Percentiles rank a stretch among this genome's conserved stretches.
phyloP scores from a whole-genome alignment of 64 coral and sea anemone species.

The Exaiptasia diaphana region DNA sequence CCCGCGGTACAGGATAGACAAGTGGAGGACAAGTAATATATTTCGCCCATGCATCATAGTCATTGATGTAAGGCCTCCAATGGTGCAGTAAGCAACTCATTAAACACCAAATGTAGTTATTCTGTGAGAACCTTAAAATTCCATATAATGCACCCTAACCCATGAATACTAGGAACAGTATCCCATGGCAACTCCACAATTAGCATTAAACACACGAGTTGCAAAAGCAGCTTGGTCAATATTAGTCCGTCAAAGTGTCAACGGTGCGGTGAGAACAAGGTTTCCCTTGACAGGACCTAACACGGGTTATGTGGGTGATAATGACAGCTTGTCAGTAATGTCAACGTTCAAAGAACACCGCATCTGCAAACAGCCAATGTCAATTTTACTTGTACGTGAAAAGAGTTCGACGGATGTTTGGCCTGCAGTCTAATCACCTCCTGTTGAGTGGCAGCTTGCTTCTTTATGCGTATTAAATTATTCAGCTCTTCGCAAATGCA shows the following conservation, averaged over 20 bases:
- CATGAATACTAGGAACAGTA: constrained; percentile 21
- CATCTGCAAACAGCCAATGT: constrained; percentile 71
- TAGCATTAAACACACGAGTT: constrained; percentile 50
- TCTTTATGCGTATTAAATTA: constrained; percentile 76
- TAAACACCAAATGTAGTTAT: too few relatives aligned
- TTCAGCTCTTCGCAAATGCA: constrained; percentile 35
- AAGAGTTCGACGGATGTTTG: constrained; percentile 80
- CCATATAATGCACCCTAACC: too few relatives aligned
- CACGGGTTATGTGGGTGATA: constrained; percentile 47
- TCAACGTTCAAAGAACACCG: constrained; percentile 74
- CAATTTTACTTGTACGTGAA: constrained; percentile 68
- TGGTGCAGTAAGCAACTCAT: too few relatives aligned
- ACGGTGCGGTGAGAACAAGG: constrained; percentile 60
- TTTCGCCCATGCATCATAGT: too few relatives aligned
- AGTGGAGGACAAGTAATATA: too few relatives aligned
- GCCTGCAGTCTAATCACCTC: constrained; percentile 55
- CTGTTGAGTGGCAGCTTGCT: constrained; percentile 40
- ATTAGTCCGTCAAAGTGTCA: constrained; percentile 26
- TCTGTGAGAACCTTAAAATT: too few relatives aligned
- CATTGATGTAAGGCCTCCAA: too few relatives aligned
- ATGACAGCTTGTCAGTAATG: constrained; percentile 47
- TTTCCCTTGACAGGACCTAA: constrained; percentile 21
- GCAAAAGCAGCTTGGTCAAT: constrained; percentile 53
- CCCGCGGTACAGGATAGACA: too few relatives aligned
- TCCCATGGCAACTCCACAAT: constrained; percentile 33